These are phyloP conservation scores for Chrysemys picta DNA, from an alignment of 2,113 vertebrate species.

Conservation along the genomic window DNA sequence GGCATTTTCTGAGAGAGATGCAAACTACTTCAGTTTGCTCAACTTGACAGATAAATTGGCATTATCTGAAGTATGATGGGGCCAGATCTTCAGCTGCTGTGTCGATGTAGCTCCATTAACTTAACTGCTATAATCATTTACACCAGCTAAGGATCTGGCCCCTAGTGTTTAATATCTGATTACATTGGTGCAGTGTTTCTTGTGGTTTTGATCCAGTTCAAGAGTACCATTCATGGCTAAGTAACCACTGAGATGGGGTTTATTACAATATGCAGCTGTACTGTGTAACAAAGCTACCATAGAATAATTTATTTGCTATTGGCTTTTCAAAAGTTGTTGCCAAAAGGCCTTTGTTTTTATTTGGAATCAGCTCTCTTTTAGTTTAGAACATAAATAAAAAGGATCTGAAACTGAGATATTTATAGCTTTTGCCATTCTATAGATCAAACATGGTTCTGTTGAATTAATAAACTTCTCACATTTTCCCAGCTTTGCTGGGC, in stretches of 20 bases:
- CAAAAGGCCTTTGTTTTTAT: not conserved
- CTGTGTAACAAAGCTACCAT: not conserved
- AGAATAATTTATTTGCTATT: not conserved
- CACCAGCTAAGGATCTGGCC: not conserved
- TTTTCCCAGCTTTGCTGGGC: not conserved
- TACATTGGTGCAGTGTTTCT: slow-evolving; percentile 10
- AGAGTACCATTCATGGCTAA: not conserved
- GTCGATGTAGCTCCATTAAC: slow-evolving; percentile 34
- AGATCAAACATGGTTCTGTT: not conserved
- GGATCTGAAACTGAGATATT: not conserved
- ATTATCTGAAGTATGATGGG: not conserved
- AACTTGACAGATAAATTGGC: slow-evolving; percentile 7
- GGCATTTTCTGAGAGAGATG: not conserved
- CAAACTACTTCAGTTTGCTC: not conserved
- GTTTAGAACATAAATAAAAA: not conserved
- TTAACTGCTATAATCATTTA: slow-evolving; percentile 47
- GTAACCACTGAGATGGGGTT: not conserved
- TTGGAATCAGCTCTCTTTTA: not conserved
- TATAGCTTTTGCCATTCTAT: not conserved
- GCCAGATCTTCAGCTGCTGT: slow-evolving; percentile 33
- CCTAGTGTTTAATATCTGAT: slow-evolving; percentile 43
- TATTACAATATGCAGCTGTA: not conserved
- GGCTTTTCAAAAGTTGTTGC: not conserved
- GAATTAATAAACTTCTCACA: not conserved
- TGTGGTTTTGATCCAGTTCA: slow-evolving; percentile 26